Conservation (phyloP, 2,888 invertebrate species). For the Pammene aurita region DNA sequence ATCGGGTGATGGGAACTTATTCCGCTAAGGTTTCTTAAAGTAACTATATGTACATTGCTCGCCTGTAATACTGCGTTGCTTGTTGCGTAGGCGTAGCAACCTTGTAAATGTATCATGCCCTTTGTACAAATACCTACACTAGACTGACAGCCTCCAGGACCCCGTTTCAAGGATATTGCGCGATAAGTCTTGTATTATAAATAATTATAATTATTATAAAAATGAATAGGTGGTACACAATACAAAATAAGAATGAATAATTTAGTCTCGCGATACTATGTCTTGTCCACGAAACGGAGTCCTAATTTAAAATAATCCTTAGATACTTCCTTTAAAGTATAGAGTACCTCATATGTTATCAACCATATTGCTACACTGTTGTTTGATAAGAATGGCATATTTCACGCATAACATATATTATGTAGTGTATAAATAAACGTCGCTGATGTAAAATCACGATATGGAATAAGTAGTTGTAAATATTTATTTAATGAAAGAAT, state of each 20-base stretch:
- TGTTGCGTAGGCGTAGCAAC: background rate
- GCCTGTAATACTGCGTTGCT: background rate
- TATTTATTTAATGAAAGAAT: slow-evolving; percentile 35
- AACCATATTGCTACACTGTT: slow-evolving; percentile 1
- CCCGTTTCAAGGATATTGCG: background rate
- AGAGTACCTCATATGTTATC: slow-evolving; percentile 5
- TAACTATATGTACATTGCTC: background rate
- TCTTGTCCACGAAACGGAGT: background rate
- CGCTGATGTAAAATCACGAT: slow-evolving; percentile 17
- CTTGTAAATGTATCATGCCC: background rate
- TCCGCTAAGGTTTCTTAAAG: background rate
- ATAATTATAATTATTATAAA: background rate
- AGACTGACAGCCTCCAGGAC: background rate
- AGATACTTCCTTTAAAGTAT: slow-evolving; percentile 1
- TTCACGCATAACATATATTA: slow-evolving; percentile 23
- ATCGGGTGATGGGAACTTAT: background rate
- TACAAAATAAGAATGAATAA: slow-evolving; percentile 4
- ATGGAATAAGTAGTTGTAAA: slow-evolving; percentile 33
- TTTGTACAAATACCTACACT: background rate
- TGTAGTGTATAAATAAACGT: slow-evolving; percentile 14
- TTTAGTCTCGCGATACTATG: background rate
- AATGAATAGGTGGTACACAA: background rate
- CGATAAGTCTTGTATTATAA: background rate
- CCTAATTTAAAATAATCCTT: slow-evolving; percentile 3
- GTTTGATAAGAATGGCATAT: slow-evolving; percentile 17